Evolutionary conservation across 2,888 invertebrate genomes (phyloP), one percentile per base, ranked within the genome.

Genomic region (Physocephala rufipes): DNA sequence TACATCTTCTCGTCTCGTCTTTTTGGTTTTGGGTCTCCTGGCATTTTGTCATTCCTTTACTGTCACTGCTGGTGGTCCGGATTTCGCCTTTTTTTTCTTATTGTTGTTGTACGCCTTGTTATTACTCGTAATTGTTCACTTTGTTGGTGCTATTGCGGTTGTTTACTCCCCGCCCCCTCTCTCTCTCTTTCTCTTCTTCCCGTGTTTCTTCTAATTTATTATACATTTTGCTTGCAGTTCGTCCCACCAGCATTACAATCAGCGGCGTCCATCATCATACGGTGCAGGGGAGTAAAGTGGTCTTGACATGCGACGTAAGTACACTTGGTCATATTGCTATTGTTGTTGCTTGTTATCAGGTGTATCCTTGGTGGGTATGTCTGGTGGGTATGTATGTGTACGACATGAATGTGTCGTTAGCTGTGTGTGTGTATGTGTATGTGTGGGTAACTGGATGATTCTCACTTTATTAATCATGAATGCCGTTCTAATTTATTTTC

Each of bases 181-280:
- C n/a, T n/a, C n/a, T n/a, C n/a, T n/a, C n/a, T n/a, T n/a, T n/a
- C n/a, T n/a, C n/a, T n/a, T n/a, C n/a, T 45, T 43, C 15, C 13
- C 24, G 1, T 16, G 43, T 24, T 24, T 63, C 36, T 63, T 43
- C 63, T 43, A 5, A 15, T 76, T 74, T 71, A 75, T 78, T 73
- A 61, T 72, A 24, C 53, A 45, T 61, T 70, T 76, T 78, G n/a
- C 73, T 86, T 88, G 5, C 90, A 96, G 96, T 96, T 67, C 91
- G 93, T 55, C 95, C 96, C 2, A 90, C 92, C 80, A 90, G 89
- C 81, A 91, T 95, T 83, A 89, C 90, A 78, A 89, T 96, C 78
- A 88, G 89, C 30, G 95, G 95, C 3, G 91, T 93, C 21, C 90
- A 91, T 55, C 90, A 91, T 78, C 93, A 95, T 84, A 93, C 93